Evolutionary conservation across 53 echinoderm and acorn worm genomes (phyloP).

Genomic region (Echinarachnius parma): DNA sequence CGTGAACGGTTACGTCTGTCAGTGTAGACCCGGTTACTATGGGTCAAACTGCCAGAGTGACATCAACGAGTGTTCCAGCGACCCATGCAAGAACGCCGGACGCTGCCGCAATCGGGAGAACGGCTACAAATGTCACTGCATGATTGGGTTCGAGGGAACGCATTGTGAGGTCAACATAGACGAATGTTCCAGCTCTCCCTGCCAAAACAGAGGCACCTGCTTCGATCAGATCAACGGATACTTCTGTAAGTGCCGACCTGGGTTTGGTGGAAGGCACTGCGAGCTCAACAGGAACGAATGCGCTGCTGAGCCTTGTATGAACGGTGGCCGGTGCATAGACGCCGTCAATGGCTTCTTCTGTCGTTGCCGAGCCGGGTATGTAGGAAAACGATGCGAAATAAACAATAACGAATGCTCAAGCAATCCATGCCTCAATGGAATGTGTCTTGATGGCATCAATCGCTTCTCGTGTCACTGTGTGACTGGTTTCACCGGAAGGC

Average conservation of each 20-base stretch:
- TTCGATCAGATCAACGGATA: slow-evolving; percentile 92
- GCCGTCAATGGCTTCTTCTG: slow-evolving; percentile 58
- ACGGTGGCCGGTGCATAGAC: slow-evolving; percentile 68
- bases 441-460: slow-evolving; percentile 52
- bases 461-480: slow-evolving; percentile 56
- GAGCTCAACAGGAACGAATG: slow-evolving; percentile 63
- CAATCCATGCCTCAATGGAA: slow-evolving; percentile 68
- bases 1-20: slow-evolving; percentile 62
- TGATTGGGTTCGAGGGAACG: slow-evolving; percentile 71
- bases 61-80: slow-evolving; percentile 66
- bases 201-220: slow-evolving; percentile 72
- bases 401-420: slow-evolving; percentile 66
- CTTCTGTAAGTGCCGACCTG: slow-evolving; percentile 75
- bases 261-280: slow-evolving; percentile 68
- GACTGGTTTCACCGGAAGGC: slow-evolving; percentile 53
- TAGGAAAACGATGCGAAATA: slow-evolving; percentile 37
- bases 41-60: slow-evolving; percentile 71
- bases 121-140: slow-evolving; percentile 66
- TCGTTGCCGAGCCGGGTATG: slow-evolving; percentile 31
- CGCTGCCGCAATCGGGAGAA: slow-evolving; percentile 63
- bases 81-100: slow-evolving; percentile 72
- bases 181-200: slow-evolving; percentile 72
- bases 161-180: slow-evolving; percentile 73
- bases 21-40: slow-evolving; percentile 72
- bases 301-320: slow-evolving; percentile 61